Base-by-base conservation (phyloP, 2,113 vertebrate genomes). In the Siphamia tubifer region DNA sequence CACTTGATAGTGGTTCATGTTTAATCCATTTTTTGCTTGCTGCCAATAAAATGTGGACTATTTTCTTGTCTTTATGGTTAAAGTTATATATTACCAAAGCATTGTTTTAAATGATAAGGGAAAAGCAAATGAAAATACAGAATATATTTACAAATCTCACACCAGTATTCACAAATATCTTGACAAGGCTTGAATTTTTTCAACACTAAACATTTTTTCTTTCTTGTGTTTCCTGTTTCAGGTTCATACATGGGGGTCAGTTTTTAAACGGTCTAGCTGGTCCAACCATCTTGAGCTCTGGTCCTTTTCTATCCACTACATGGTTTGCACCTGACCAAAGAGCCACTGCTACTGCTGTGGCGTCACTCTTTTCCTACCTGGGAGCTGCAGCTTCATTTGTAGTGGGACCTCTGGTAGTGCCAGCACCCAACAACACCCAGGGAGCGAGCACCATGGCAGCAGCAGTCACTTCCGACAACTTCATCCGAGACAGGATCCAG, bases 261-360 rank as follows among this genome's bases (percentile, higher is more conserved):
- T 78, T 99, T 19, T 65, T 99, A 10, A 98, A 99, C 19, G 98
- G 98, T 67, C 62, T 99, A 75, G 98, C 96, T 0, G 98, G 98
- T 3, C 98, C 98, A 0, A 98, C 96, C 4, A 89, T 96, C 28
- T 96, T 95, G 94, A 98, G 96, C 0, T 96, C 96, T 0, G 95
- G 95, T 2, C 98, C 97, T 0, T 95, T 94, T 74, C 96, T 99
- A 4, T 99, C 98, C 43, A 98, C 97, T 0, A 99, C 97, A 0
- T 99, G 98, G 98, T 99, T 99, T 38, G 94, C 95, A 17, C 95
- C 98, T 0, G 96, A 99, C 34, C 95, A 99, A 61, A 93, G 98
- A 32, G 96, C 98, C 61, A 99, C 97, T 0, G 98, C 98, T 10
- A 99, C 98, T 0, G 98, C 98, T 0, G 93, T 99, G 2, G 97